Evolutionary conservation across 2,113 vertebrate species (phyloP), one percentile per base, ranked within the genome.

Genomic region (Proteles cristata): DNA sequence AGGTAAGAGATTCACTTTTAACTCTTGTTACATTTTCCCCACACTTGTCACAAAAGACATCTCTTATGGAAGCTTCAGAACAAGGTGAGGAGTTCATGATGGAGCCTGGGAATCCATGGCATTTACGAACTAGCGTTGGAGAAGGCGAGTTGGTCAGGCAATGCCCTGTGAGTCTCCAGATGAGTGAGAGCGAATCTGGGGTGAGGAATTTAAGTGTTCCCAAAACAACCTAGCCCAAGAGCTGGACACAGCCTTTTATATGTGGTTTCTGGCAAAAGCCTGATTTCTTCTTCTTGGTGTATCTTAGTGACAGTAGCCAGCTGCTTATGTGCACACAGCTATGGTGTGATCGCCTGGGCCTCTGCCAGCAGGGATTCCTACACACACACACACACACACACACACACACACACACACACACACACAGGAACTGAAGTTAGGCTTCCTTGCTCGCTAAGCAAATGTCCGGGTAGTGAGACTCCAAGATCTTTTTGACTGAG

Each of bases 1-100:
- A 99, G 98, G 98, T 98, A 98, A 98, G 98, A 98, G 98, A 98
- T 98, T 99, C 98, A 98, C 98, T 98, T 99, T 99, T 99, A 99
- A 99, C 99, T 99, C 98, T 98, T 94, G 33, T 97, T 99, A 98
- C 98, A 98, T 98, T 98, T 98, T 94, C 93, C 94, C 98, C 96
- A 97, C 97, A 97, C 98, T 98, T 98, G 97, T 99, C 98, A 97
- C 96, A 96, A 97, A 98, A 98, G 98, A 98, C 84, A 88, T 96
- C 97, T 98, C 96, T 61, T 94, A 48, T 65, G 90, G 97, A 95
- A 97, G 93, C 97, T 98, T 98, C 92, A 97, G 98, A 96, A 71
- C 86, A 83, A 97, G 98, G 97, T 98, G 98, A 98, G 98, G 68
- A 97, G 98, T 98, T 99, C 97, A 98, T 77, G 73, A 39, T 48